These are phyloP conservation scores for Misgurnus anguillicaudatus DNA, from an alignment of 2,113 vertebrate species.

Conservation along the genomic window DNA sequence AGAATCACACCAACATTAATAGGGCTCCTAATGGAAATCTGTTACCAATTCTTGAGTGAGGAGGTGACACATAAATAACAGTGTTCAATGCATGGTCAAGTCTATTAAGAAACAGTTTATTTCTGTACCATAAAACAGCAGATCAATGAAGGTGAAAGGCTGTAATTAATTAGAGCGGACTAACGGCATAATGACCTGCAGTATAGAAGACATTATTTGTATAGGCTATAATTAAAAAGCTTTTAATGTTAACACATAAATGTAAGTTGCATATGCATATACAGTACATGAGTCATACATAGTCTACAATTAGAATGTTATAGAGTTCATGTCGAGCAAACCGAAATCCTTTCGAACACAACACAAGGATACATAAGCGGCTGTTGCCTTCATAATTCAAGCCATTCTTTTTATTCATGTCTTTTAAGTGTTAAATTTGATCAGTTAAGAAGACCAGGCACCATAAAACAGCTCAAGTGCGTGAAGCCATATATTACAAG, in stretches of 20 bases:
- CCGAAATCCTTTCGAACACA: too few species aligned
- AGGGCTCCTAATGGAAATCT: background rate
- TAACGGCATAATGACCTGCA: background rate
- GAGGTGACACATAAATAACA: constrained; percentile 5
- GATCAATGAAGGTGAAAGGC: background rate
- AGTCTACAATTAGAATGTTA: too few species aligned
- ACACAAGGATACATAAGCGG: too few species aligned
- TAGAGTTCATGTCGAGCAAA: too few species aligned
- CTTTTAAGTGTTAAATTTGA: too few species aligned
- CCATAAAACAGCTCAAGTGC: too few species aligned
- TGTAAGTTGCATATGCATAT: background rate
- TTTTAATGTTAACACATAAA: background rate
- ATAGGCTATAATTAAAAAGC: background rate
- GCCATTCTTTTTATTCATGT: too few species aligned
- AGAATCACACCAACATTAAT: background rate
- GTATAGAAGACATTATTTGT: background rate
- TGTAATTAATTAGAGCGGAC: constrained; percentile 1
- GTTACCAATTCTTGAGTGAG: background rate
- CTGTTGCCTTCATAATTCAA: too few species aligned
- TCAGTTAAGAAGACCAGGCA: too few species aligned
- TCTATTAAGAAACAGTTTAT: background rate
- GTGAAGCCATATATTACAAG: too few species aligned
- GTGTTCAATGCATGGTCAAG: background rate
- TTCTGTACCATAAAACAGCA: background rate
- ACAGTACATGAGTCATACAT: too few species aligned